A percentile compares a stretch with the other conserved stretches of the same genome.
phyloP scores from a whole-genome alignment of 2,797 vertebrate genomes.

The Poecile montanus region DNA sequence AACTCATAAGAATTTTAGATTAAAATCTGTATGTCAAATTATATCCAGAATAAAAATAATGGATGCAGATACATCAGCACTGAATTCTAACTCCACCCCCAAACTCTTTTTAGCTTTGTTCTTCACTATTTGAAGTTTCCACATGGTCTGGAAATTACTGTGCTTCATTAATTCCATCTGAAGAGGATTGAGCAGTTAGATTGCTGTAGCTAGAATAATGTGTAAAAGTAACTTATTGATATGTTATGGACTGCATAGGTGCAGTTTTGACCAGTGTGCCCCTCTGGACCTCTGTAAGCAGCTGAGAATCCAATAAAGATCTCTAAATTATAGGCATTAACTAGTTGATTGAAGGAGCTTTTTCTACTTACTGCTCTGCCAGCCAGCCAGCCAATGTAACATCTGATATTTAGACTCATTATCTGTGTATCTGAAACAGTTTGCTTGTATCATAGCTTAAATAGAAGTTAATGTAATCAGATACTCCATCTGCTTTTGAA shows the following conservation, averaged over 20 bases:
- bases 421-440: conserved; percentile 68
- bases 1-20: background rate
- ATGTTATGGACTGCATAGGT: background rate
- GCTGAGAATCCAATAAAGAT: conserved; percentile 23
- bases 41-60: conserved; percentile 25
- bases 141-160: conserved; percentile 11
- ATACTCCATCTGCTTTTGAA: conserved; percentile 62
- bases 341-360: conserved; percentile 33
- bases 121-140: conserved; percentile 26
- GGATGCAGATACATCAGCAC: background rate
- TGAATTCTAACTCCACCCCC: background rate
- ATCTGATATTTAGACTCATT: conserved; percentile 71
- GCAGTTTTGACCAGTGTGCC: background rate
- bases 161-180: conserved; percentile 40
- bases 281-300: background rate
- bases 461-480: conserved; percentile 68
- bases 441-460: conserved; percentile 67
- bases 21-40: background rate
- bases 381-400: conserved; percentile 56
- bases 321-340: conserved; percentile 20
- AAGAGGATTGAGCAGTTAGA: background rate
- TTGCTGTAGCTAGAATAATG: background rate
- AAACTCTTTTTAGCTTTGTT: conserved; percentile 26
- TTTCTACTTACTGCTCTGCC: conserved; percentile 32
- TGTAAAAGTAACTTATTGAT: background rate